Evolutionary conservation across 1,140 invertebrate species (phyloP), one percentile per base, ranked within the genome.

Genomic region (Trialeurodes vaporariorum): DNA sequence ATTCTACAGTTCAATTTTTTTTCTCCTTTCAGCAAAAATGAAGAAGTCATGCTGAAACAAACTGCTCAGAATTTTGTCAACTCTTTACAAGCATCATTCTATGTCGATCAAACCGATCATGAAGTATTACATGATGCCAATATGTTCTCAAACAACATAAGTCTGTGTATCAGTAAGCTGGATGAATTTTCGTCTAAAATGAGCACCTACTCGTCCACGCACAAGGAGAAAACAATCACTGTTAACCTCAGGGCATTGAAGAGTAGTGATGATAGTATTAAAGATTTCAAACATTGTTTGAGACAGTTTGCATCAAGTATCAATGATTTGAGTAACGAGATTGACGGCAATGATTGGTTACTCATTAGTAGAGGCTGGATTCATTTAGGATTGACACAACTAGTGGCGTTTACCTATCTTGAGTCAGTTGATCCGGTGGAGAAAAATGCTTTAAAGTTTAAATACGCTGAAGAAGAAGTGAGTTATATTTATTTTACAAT

Each of bases 401-500:
- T 80, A 2, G 72, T 76, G 60, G 65, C 84, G 0, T 81, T 81
- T 65, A 69, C 76, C 0, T 77, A 77, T 62, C 69, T 83, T 1
- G 80, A 79, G 21, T 69, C 71, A 13, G 85, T 93, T 22, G 91
- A 93, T 80, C 88, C 89, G 1, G 83, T 90, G 0, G 82, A 87
- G 61, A 91, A 91, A 74, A 82, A 86, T 58, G 77, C 81, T 1
- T 74, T 92, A 0, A 89, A 89, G 76, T 78, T 86, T 2, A 74
- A 82, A 61, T 89, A 90, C 66, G 76, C 84, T 13, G 75, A 82
- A 17, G 84, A 90, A 73, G 87, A 90, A 71, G 80, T 73, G 58
- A 34, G 64, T 67, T 63, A 49, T 24, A 24, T 62, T 27, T 63
- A 64, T 60, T 63, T 71, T 61, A 27, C 23, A 71, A 70, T 25